Evolutionary conservation across 92 coral and sea anemone genomes (phyloP), one percentile per base, ranked within the genome.

Genomic region (Nematostella vectensis): DNA sequence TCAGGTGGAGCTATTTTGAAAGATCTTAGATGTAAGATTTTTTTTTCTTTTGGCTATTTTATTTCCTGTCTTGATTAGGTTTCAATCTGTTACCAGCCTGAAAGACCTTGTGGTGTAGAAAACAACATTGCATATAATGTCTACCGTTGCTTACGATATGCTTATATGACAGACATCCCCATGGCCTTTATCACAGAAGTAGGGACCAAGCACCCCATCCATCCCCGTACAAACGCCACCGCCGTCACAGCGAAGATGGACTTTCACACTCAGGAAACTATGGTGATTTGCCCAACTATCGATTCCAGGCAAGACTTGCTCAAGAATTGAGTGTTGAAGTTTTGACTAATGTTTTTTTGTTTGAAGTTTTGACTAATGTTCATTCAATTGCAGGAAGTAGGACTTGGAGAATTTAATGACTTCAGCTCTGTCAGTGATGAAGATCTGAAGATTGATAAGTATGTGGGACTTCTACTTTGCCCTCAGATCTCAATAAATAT

Each of bases 321-420:
- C 3, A 45, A 11, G 51, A 10, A 45, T 4, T 22, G 18, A 45
- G 42, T 8, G 15, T 8, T 8, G 8, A 36, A 15, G 8, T 8
- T 36, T 8, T 8, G 8, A 36, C 15, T 8, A 36, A 36, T 8
- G 42, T 36, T 36, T 36, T 15, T 36, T 36, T 36, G 15, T 36
- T 36, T 36, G 8, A 8, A 8, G 8, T 36, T 36, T 15, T 36
- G 42, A 15, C 42, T 15, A 36, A 8, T 36, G 42, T 36, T 36
- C 15, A 8, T 8, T n/a, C n/a, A n/a, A n/a, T n/a, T n/a, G n/a
- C 50, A 91, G 96, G 98, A 91, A 55, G 85, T 86, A 45, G 98
- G 98, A 29, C 75, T 91, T 56, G 98, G 98, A 25, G 78, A 86
- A 27, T 91, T 77, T 71, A 91, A 79, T 63, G 98, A 91, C 68